Evolutionary conservation across 1,140 invertebrate genomes (phyloP), one percentile per base, ranked within the genome.

Genomic region (Plectus sambesii): DNA sequence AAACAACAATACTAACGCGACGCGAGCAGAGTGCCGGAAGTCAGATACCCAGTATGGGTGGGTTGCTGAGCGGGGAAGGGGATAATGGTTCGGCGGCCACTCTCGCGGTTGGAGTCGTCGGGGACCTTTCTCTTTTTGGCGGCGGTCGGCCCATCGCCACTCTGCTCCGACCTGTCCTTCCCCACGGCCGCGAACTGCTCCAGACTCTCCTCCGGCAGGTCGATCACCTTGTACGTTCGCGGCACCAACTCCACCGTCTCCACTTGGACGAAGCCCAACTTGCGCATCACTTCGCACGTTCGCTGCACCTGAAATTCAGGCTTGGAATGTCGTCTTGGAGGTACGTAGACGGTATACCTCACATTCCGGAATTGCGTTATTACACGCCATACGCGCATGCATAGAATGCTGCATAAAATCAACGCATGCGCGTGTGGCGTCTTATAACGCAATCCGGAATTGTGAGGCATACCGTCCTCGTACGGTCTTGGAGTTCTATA

Each of bases 11-110:
- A n/a, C n/a, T n/a, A n/a, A n/a, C n/a, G n/a, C n/a, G n/a, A n/a
- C n/a, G n/a, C n/a, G n/a, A 65, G 47, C 35, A 65, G 35, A n/a
- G 63, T 65, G 29, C 63, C 62, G 29, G 54, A 58, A 29, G 58
- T 63, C 22, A 65, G 42, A 38, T 65, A 65, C 15, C 62, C 62
- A 27, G 63, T 66, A 38, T 63, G 61, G 23, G 63, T 66, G n/a
- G 61, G 61, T 42, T 63, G 61, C 6, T 33, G 39, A 5, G 30
- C 36, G 6, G 61, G 61, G 33, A 40, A 62, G n/a, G 56, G 51
- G 24, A 62, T 51, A n/a, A 53, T 40, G 26, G 42, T 45, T 6
- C 40, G 33, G 4, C 30, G 24, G 8, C 1, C 35, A 6, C 17
- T 8, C 17, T 9, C 37, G 3, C 33, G 47, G 19, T 51, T 24